A percentile compares a stretch with the other conserved stretches of the same genome.
Evolutionary conservation across 2,797 vertebrate genomes (phyloP).

Genomic region (Pristis pectinata): DNA sequence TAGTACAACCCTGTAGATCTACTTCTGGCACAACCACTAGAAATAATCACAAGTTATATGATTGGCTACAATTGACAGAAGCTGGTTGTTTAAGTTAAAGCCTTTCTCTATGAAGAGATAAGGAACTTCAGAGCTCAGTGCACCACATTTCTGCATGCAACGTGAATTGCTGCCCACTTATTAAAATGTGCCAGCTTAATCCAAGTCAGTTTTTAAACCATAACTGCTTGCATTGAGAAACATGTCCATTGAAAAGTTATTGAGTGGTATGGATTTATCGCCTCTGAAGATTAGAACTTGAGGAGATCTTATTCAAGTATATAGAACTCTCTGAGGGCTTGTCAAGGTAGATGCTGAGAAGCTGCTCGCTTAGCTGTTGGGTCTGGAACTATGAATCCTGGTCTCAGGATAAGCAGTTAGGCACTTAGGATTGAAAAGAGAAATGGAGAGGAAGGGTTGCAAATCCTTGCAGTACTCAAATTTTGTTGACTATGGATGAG

Average conservation of each 20-base stretch:
- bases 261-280: background rate
- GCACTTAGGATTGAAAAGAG: background rate
- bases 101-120: background rate
- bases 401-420: background rate
- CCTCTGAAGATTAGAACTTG: background rate
- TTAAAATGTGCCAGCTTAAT: background rate
- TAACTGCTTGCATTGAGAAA: too few relatives aligned
- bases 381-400: background rate
- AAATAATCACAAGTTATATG: background rate
- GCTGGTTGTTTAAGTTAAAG: background rate
- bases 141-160: background rate
- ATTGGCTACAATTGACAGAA: background rate
- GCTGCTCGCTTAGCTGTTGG: background rate
- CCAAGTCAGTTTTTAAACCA: background rate
- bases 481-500: too few relatives aligned
- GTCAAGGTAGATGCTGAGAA: background rate
- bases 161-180: background rate
- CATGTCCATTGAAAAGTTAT: background rate
- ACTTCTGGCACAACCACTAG: background rate
- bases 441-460: background rate
- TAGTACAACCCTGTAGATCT: background rate
- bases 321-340: background rate
- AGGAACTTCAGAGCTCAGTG: background rate
- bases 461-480: too few relatives aligned
- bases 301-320: background rate